Percentiles rank a stretch among this genome's conserved stretches.
Evolutionary conservation across 2,113 vertebrate genomes (phyloP).

Genomic region (Ptyas mucosa): DNA sequence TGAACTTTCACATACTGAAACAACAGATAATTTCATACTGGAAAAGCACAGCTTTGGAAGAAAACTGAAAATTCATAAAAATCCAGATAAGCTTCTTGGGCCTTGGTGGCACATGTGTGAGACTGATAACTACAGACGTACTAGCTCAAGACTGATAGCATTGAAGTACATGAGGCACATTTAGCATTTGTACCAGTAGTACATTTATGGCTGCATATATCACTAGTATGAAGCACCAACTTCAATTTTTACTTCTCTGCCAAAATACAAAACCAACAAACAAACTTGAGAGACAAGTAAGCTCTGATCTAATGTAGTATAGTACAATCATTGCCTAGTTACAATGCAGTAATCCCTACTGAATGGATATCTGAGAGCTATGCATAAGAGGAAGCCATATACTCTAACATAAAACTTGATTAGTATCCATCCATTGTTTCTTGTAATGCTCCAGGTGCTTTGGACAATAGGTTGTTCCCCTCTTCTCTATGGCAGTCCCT

Average conservation of each 20-base stretch:
- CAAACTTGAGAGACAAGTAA: not conserved
- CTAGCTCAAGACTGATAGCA: not conserved
- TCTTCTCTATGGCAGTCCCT: no score
- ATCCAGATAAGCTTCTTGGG: not conserved
- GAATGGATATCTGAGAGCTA: not conserved
- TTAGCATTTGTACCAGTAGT: not conserved
- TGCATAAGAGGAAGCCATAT: not conserved
- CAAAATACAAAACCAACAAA: not conserved
- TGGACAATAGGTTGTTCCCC: not conserved
- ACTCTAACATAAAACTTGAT: not conserved
- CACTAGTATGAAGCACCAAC: not conserved
- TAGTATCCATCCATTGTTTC: not conserved
- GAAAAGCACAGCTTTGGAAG: not conserved
- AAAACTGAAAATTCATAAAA: not conserved
- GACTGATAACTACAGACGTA: not conserved
- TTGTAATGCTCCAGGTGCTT: not conserved
- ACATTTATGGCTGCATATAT: not conserved
- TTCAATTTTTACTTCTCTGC: not conserved
- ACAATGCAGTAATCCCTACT: not conserved
- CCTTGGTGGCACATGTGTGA: not conserved
- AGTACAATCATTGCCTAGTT: not conserved
- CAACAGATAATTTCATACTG: not conserved
- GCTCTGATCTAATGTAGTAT: not conserved
- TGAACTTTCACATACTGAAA: conserved; percentile 1
- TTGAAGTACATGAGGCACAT: not conserved